Base-by-base conservation (phyloP, 2,888 invertebrate genomes). In the Tigriopus californicus region DNA sequence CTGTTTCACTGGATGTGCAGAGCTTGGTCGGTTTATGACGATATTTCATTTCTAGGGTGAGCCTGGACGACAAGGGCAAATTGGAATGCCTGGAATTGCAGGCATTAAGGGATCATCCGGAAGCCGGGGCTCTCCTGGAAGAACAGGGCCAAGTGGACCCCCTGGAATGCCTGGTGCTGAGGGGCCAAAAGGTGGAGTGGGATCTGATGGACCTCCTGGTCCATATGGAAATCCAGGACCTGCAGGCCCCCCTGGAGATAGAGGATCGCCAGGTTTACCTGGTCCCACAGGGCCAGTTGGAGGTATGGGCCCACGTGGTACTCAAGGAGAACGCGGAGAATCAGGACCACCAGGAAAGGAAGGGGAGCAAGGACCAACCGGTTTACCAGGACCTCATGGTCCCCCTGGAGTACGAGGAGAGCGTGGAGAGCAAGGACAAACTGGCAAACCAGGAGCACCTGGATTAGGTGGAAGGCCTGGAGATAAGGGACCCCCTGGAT, bases 381-480 rank as follows among this genome's bases (percentile, higher is more conserved):
- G 85, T 5, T 68, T 77, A 54, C 70, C 74, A 18, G 85, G 86
- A 2, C 76, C 79, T 0, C 77, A 78, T 64, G 86, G 86, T 0
- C 75, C 77, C 1, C 76, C 77, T 5, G 84, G 85, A 15, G 76
- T 76, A 1, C 71, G 75, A 66, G 80, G 80, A n/a, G 67, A 67
- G 62, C 72, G 73, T 13, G 69, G 70, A 47, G 62, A 65, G 12
- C 62, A 64, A 49, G 67, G 67, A 44, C 67, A 79, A 1, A 70
- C 79, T 0, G 84, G 85, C 6, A 83, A 83, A 68, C 73, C 77
- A 58, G 85, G 85, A 2, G 78, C 79, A 42, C 78, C 81, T 1
- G 85, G 85, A 51, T 77, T 84, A 62, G 68, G 79, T 2, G 85
- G 85, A 41, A 72, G 84, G 63, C 76, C 79, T 20, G 86, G 85